phyloP scores from a whole-genome alignment of 2,113 vertebrate genomes.

The Dicerorhinus sumatrensis region DNA sequence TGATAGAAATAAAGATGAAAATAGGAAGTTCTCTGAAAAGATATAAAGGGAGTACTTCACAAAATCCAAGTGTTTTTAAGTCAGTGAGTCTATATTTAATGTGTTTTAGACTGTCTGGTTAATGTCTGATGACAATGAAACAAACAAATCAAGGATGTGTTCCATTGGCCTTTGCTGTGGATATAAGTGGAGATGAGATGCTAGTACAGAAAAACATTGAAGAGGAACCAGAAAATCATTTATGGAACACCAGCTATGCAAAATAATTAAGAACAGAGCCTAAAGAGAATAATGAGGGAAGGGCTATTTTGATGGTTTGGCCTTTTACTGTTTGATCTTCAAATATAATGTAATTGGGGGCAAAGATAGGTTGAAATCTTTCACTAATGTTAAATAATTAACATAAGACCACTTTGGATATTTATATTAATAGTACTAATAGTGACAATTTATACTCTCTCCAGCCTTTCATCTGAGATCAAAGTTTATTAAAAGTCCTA shows the following conservation, averaged over 20 bases:
- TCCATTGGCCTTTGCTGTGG: not conserved
- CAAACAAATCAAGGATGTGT: not conserved
- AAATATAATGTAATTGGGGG: slow-evolving; percentile 61
- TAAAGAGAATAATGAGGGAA: slow-evolving; percentile 58
- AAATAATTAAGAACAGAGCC: slow-evolving; percentile 63
- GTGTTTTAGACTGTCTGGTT: not conserved
- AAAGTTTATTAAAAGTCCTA: slow-evolving; percentile 80
- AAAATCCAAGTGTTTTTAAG: not conserved
- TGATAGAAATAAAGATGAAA: not conserved
- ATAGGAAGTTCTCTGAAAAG: not conserved
- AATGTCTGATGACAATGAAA: not conserved
- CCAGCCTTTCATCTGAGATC: slow-evolving; percentile 80
- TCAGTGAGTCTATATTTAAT: not conserved
- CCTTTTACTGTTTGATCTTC: slow-evolving; percentile 75
- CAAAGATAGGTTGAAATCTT: slow-evolving; percentile 62
- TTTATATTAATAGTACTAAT: slow-evolving; percentile 75
- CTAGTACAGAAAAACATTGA: not conserved
- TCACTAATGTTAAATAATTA: slow-evolving; percentile 77
- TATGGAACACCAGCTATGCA: not conserved
- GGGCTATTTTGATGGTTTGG: slow-evolving; percentile 38
- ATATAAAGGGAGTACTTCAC: not conserved
- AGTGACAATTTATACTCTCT: slow-evolving; percentile 74
- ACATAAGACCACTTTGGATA: slow-evolving; percentile 61
- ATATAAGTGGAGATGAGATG: not conserved
- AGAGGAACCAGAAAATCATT: slow-evolving; percentile 29